These are phyloP conservation scores for Cathartes aura DNA, from an alignment of 2,113 vertebrate genomes.

Conservation along the genomic window DNA sequence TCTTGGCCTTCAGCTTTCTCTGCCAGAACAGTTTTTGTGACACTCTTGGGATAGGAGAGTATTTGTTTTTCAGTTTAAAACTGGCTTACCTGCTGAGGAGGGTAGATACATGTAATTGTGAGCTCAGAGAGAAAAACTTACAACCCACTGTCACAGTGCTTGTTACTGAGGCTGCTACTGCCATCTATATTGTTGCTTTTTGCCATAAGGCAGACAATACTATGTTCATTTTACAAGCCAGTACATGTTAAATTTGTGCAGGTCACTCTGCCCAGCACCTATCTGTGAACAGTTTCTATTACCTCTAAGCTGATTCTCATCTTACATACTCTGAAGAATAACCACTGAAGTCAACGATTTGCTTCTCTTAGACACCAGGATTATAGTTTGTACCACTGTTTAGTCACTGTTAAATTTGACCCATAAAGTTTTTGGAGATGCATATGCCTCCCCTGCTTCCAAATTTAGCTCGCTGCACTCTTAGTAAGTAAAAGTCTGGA, in stretches of 20 bases:
- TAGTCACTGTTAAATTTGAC: background rate
- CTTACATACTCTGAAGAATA: background rate
- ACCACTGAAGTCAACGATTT: background rate
- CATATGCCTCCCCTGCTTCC: background rate
- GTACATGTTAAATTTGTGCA: background rate
- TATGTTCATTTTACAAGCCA: background rate
- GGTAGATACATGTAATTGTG: background rate
- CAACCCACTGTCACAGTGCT: background rate
- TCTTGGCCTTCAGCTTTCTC: background rate
- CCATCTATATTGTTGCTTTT: background rate
- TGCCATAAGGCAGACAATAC: background rate
- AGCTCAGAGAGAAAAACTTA: background rate
- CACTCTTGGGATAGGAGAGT: background rate
- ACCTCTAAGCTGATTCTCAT: background rate
- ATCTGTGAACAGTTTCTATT: background rate
- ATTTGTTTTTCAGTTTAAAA: background rate
- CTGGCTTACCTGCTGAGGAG: background rate
- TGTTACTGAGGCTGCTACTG: background rate
- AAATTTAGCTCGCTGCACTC: background rate
- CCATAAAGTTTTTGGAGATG: background rate
- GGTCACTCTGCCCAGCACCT: background rate
- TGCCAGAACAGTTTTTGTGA: background rate
- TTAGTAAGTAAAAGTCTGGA: background rate
- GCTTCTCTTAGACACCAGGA: background rate
- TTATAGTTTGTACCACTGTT: background rate